These are phyloP conservation scores for Neodiprion virginianus DNA, from an alignment of 1,140 invertebrate species.

Conservation along the genomic window DNA sequence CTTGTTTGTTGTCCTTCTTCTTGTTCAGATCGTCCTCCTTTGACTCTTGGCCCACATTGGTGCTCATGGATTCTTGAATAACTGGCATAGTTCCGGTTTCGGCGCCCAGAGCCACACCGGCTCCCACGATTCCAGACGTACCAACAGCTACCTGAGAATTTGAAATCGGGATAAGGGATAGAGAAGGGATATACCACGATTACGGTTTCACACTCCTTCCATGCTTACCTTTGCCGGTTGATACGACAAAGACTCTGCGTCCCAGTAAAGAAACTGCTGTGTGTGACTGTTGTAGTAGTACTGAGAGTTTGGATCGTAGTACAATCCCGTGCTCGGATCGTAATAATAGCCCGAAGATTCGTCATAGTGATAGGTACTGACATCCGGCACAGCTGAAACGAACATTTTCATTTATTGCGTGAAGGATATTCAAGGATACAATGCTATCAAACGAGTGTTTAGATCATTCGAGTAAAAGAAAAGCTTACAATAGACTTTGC, in stretches of 20 bases:
- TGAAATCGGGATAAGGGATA: neutral
- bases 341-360: conserved; percentile 97
- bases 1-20: conserved; percentile 73
- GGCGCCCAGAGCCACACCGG: conserved; percentile 37
- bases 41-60: conserved; percentile 56
- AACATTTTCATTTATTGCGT: conserved; percentile 20
- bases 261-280: conserved; percentile 96
- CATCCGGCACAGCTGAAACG: conserved; percentile 81
- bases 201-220: no score
- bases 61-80: conserved; percentile 45
- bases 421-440: conserved; percentile 31
- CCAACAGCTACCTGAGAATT: conserved; percentile 54
- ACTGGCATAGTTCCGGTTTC: neutral
- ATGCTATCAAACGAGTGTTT: conserved; percentile 20
- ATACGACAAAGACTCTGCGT: conserved; percentile 82
- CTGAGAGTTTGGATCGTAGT: conserved; percentile 95
- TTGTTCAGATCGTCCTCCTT: conserved; percentile 56
- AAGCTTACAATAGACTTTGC: conserved; percentile 71
- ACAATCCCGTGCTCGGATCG: conserved; percentile 89
- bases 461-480: neutral
- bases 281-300: conserved; percentile 93
- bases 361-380: conserved; percentile 92
- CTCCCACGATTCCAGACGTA: conserved; percentile 26
- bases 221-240: conserved; percentile 67
- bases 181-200: no score